Evolutionary conservation across 1,140 invertebrate species (phyloP).

Genomic region (Danaus plexippus): DNA sequence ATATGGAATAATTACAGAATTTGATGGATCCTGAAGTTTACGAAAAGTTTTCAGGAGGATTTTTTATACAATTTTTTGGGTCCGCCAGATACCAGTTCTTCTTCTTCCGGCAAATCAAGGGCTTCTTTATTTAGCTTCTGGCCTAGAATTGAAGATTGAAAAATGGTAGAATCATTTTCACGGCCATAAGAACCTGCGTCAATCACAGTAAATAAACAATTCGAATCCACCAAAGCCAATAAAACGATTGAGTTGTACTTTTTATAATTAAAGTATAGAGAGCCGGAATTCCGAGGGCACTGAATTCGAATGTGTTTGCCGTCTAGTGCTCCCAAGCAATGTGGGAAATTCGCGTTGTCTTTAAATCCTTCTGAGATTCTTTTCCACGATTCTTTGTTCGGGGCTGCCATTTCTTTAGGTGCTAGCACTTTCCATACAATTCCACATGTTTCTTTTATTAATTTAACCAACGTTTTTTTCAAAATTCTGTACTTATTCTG

Average conservation of each 20-base stretch:
- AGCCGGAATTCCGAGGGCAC: constrained; percentile 3
- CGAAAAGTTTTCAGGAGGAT: too few relatives aligned
- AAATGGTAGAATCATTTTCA: constrained; percentile 9
- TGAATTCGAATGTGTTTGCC: constrained; percentile 8
- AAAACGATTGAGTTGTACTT: constrained; percentile 9
- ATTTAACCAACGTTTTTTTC: constrained; percentile 5
- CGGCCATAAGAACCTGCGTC: constrained; percentile 8
- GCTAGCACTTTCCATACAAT: constrained; percentile 8
- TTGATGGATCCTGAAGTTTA: too few relatives aligned
- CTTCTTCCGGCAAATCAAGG: constrained; percentile 8
- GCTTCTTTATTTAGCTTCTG: constrained; percentile 8
- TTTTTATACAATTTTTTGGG: too few relatives aligned
- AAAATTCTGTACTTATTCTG: constrained; percentile 8
- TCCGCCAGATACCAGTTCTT: background rate
- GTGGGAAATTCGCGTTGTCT: constrained; percentile 7
- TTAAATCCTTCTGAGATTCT: constrained; percentile 9
- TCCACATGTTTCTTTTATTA: constrained; percentile 7
- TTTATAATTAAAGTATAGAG: constrained; percentile 9
- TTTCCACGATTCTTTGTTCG: constrained; percentile 8
- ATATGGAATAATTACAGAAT: too few relatives aligned
- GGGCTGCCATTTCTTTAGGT: constrained; percentile 8
- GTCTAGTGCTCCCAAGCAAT: constrained; percentile 8
- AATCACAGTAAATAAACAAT: constrained; percentile 7
- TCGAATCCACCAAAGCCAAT: constrained; percentile 7
- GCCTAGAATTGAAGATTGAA: constrained; percentile 7